These are phyloP conservation scores for Venusia cambrica DNA, from an alignment of 2,888 invertebrate species.

Conservation along the genomic window DNA sequence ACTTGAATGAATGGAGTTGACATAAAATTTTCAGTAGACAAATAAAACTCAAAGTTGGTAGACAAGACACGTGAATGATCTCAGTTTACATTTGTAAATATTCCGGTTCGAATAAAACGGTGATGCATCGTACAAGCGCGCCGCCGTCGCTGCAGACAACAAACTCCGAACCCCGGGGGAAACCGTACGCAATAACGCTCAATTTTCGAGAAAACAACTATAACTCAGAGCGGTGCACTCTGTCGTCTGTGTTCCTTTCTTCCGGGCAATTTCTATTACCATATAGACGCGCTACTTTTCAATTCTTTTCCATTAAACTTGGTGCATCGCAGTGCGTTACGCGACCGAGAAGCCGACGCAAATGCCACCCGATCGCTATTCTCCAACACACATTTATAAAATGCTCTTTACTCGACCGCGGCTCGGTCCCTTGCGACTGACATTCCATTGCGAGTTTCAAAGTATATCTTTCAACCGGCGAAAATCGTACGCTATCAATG, in stretches of 20 bases:
- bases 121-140: conserved; percentile 33
- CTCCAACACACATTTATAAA: conserved; percentile 79
- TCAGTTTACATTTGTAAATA: conserved; percentile 57
- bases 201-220: conserved; percentile 77
- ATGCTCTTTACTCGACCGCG: conserved; percentile 73
- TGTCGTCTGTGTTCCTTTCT: conserved; percentile 77
- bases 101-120: conserved; percentile 58
- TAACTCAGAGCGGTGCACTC: conserved; percentile 76
- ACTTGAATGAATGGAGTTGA: conserved; percentile 24
- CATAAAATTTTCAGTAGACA: conserved; percentile 29
- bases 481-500: conserved; percentile 61
- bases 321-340: conserved; percentile 75
- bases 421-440: conserved; percentile 68
- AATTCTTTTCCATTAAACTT: conserved; percentile 81
- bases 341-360: conserved; percentile 39
- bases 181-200: conserved; percentile 72
- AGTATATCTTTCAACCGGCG: conserved; percentile 64
- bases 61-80: conserved; percentile 52
- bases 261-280: conserved; percentile 81
- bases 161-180: conserved; percentile 48
- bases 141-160: conserved; percentile 34
- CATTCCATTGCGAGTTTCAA: conserved; percentile 73
- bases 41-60: conserved; percentile 41
- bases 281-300: conserved; percentile 81
- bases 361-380: conserved; percentile 58